phyloP scores from a whole-genome alignment of 92 coral and sea anemone species.

The Scolanthus callimorphus region DNA sequence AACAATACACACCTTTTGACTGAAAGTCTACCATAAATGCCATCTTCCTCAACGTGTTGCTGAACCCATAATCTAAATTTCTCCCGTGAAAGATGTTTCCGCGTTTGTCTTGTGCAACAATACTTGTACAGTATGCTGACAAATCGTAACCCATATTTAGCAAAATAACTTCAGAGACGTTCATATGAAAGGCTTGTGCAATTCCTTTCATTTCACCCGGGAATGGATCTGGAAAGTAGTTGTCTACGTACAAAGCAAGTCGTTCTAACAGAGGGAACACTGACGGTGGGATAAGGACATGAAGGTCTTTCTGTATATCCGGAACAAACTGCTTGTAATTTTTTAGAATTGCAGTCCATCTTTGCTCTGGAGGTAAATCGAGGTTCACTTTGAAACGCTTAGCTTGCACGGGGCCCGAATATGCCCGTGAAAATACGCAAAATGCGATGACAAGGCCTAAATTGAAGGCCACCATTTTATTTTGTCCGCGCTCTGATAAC shows the following conservation, averaged over 20 bases:
- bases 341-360: conserved; percentile 65
- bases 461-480: too few relatives aligned
- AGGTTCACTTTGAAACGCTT: conserved; percentile 59
- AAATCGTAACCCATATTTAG: conserved; percentile 68
- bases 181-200: conserved; percentile 60
- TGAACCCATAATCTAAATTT: conserved; percentile 65
- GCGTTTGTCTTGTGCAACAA: conserved; percentile 67
- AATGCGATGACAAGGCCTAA: too few relatives aligned
- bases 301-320: conserved; percentile 12
- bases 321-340: conserved; percentile 43
- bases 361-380: conserved; percentile 72
- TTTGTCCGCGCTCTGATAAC: too few relatives aligned
- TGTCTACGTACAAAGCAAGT: conserved; percentile 45
- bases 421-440: conserved; percentile 2
- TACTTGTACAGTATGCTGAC: conserved; percentile 84
- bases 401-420: conserved; percentile 54
- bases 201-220: conserved; percentile 73
- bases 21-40: conserved; percentile 72
- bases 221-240: conserved; percentile 67
- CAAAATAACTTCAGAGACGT: conserved; percentile 54
- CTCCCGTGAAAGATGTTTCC: conserved; percentile 74
- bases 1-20: conserved; percentile 95
- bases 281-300: conserved; percentile 21
- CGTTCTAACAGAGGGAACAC: conserved; percentile 51
- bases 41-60: conserved; percentile 46